A percentile compares a stretch with the other conserved stretches of the same genome.
Conservation (phyloP, 2,113 vertebrate genomes). For the Myotis brandtii region DNA sequence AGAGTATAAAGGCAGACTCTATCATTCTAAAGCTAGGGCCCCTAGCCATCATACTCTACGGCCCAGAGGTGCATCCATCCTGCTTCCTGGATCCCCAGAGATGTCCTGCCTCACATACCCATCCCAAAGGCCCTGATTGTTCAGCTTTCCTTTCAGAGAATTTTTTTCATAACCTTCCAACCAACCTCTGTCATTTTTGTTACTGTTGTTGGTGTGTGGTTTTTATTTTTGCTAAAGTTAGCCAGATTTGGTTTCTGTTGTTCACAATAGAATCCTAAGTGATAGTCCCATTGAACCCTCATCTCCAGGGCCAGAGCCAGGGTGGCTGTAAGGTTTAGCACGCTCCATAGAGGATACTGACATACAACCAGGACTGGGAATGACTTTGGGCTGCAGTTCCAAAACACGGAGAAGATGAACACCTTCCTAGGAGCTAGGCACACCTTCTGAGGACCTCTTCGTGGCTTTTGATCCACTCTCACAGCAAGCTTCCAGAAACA, state of each 20-base stretch:
- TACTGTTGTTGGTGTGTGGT: neutral
- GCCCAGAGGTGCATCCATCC: neutral
- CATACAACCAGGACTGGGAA: neutral
- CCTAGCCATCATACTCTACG: neutral
- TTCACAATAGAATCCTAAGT: conserved; percentile 20
- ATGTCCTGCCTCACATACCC: neutral
- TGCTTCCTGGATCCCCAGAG: neutral
- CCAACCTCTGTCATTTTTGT: neutral
- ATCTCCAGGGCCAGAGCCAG: neutral
- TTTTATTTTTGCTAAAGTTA: neutral
- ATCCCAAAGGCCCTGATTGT: neutral
- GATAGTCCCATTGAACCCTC: neutral
- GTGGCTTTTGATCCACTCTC: neutral
- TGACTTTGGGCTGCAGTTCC: neutral
- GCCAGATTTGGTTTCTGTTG: neutral
- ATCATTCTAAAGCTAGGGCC: too few species aligned
- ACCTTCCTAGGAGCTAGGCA: neutral
- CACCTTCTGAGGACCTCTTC: neutral
- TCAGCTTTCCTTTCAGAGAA: neutral
- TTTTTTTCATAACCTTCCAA: neutral
- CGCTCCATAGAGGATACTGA: neutral
- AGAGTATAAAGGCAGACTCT: neutral
- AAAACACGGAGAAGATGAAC: neutral
- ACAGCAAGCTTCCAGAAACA: neutral
- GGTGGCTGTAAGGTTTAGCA: neutral